Evolutionary conservation across 2,888 invertebrate species (phyloP), one percentile per base, ranked within the genome.

Genomic region (Agrotis exclamationis): DNA sequence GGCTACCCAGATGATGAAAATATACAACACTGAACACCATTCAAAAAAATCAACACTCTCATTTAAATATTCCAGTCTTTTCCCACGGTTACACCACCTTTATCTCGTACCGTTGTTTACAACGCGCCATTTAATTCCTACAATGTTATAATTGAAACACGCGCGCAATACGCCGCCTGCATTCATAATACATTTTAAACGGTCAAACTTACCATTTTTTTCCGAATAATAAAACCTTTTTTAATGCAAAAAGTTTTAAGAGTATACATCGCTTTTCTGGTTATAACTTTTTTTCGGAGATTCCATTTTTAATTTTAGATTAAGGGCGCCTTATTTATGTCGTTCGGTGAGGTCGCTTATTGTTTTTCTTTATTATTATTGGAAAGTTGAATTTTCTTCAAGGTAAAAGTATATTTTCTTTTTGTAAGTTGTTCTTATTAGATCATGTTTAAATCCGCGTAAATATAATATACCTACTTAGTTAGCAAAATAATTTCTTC

Each of bases 71-170:
- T 78, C 82, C 51, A n/a, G 72, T 76, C 79, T 63, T 68, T 58
- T 57, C 60, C 56, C 59, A 24, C 69, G 50, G 67, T 71, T 62
- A 79, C 63, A 45, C 76, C 22, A 80, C 72, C 74, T 76, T 86
- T 84, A 84, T 86, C 82, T 84, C 73, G 9, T 70, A 53, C 73
- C 73, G 74, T 70, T 85, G 80, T 86, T 85, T 86, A 85, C 80
- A 78, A 51, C 74, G 76, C 58, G 57, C 71, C 79, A 73, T 82
- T 86, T 85, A 85, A 85, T 85, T 85, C 58, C 80, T 70, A 63
- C 75, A 75, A 79, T 84, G 84, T 92, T 88, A 72, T 92, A 92
- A 92, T 92, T 92, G 92, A 91, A 93, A 91, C 91, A 90, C 91
- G 92, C 88, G 86, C 89, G 80, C 73, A 53, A 60, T 68, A 86